Evolutionary conservation across 2,113 vertebrate species (phyloP).

Genomic region (Pteropus alecto): DNA sequence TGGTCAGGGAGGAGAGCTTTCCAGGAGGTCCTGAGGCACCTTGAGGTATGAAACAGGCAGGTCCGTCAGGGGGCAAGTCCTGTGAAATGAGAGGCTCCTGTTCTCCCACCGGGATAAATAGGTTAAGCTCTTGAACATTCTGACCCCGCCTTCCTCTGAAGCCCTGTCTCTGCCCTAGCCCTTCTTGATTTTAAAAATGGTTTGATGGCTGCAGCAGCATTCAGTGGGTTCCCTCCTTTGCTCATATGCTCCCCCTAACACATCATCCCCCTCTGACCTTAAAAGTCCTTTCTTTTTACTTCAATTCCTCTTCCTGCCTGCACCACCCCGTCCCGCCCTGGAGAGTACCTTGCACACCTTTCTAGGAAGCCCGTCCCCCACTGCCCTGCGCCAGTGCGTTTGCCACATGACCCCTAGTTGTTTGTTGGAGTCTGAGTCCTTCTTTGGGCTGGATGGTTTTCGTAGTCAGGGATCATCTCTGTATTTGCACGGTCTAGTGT

Average conservation of each 20-base stretch:
- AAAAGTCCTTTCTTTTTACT: background rate
- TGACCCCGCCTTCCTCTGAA: background rate
- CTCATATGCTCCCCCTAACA: background rate
- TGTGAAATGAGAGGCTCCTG: background rate
- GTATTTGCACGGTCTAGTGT: background rate
- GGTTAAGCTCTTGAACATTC: background rate
- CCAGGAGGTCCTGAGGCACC: background rate
- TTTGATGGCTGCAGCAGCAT: background rate
- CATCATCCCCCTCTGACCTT: background rate
- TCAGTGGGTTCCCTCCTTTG: background rate
- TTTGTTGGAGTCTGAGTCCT: background rate
- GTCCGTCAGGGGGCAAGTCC: background rate
- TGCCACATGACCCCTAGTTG: background rate
- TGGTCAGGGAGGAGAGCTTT: background rate
- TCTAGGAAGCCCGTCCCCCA: background rate
- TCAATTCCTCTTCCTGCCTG: background rate
- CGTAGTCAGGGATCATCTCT: background rate
- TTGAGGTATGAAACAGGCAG: background rate
- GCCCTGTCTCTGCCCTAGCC: background rate
- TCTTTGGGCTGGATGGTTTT: background rate
- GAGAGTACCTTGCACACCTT: fast-evolving
- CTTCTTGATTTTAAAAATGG: background rate
- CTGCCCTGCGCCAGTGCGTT: fast-evolving
- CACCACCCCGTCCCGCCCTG: background rate
- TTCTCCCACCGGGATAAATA: background rate